These are phyloP conservation scores for Oreochromis aureus DNA, from an alignment of 2,113 vertebrate species.

Conservation along the genomic window DNA sequence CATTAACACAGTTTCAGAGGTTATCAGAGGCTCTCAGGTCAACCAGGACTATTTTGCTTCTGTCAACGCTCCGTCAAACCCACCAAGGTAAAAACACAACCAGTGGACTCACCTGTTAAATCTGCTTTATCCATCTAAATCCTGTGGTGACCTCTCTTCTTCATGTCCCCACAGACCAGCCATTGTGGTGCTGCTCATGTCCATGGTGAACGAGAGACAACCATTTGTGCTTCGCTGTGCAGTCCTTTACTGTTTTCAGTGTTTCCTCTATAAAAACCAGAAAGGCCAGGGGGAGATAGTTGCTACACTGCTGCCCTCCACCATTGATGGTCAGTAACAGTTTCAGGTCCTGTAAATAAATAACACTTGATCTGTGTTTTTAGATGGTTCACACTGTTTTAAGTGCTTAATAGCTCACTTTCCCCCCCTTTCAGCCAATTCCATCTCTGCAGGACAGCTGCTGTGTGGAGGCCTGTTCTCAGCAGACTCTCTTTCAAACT, in stretches of 20 bases:
- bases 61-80: slow-evolving; percentile 95
- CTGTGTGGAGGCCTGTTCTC: slow-evolving; percentile 96
- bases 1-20: slow-evolving; percentile 97
- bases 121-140: background rate
- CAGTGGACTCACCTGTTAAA: background rate
- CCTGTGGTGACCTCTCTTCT: background rate
- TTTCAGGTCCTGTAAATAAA: background rate
- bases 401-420: background rate
- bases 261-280: slow-evolving; percentile 95
- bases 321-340: slow-evolving; percentile 84
- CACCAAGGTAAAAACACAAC: slow-evolving; percentile 79
- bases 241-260: slow-evolving; percentile 98
- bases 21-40: slow-evolving; percentile 91
- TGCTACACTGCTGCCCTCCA: slow-evolving; percentile 91
- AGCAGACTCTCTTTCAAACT: slow-evolving; percentile 92
- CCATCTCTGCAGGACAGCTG: slow-evolving; percentile 92
- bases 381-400: background rate
- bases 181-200: slow-evolving; percentile 97
- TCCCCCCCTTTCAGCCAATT: slow-evolving; percentile 78
- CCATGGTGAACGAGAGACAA: slow-evolving; percentile 97
- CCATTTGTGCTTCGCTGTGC: slow-evolving; percentile 95
- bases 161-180: slow-evolving; percentile 78
- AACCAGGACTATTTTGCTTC: slow-evolving; percentile 99
- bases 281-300: slow-evolving; percentile 97
- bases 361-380: background rate